Evolutionary conservation across 2,888 invertebrate species (phyloP).

Genomic region (Callinectes sapidus): DNA sequence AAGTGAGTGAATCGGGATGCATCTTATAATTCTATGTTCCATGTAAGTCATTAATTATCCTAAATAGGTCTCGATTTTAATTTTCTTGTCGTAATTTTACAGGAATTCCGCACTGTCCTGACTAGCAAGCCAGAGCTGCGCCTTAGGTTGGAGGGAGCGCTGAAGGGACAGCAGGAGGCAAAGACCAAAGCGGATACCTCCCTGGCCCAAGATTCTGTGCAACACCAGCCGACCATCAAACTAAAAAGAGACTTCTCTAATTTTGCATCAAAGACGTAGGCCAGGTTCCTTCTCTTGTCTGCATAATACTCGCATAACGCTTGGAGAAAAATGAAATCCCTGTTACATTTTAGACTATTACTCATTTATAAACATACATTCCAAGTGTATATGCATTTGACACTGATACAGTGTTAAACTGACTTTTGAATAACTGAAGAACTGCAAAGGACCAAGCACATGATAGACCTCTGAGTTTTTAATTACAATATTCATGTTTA

Average conservation of each 20-base stretch:
- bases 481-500: not conserved
- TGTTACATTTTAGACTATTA: not conserved
- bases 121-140: constrained; percentile 66
- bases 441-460: not conserved
- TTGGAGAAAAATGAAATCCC: not conserved
- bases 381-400: not conserved
- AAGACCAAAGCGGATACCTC: constrained; percentile 58
- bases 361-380: not conserved
- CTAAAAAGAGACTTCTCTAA: constrained; percentile 72
- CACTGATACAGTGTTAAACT: not conserved
- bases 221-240: constrained; percentile 71
- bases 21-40: no score
- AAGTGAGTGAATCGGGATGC: no score
- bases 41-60: not conserved
- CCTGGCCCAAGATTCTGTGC: constrained; percentile 43
- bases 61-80: not conserved
- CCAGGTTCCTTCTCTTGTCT: not conserved
- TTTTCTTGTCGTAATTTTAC: constrained; percentile 10
- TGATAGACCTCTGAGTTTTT: not conserved
- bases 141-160: constrained; percentile 63
- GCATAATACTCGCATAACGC: constrained; percentile 14
- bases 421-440: not conserved
- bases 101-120: constrained; percentile 71
- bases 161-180: constrained; percentile 65
- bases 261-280: constrained; percentile 62